These are phyloP conservation scores for Steinernema feltiae DNA, from an alignment of 1,140 invertebrate species.

Conservation along the genomic window DNA sequence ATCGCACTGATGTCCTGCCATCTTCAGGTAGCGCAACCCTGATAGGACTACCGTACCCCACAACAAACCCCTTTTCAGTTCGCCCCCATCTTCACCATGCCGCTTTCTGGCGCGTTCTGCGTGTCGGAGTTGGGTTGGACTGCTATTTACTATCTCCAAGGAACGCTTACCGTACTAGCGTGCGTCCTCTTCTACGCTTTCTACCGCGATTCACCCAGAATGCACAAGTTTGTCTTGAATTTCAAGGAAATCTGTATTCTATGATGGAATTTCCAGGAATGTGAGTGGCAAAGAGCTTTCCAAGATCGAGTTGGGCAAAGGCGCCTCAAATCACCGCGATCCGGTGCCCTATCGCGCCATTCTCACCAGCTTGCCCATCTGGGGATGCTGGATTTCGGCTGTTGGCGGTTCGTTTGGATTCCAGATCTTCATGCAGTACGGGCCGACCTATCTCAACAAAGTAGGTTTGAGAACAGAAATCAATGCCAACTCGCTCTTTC, in stretches of 20 bases:
- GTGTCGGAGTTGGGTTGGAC: conserved; percentile 33
- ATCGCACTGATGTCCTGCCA: conserved; percentile 28
- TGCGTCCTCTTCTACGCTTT: conserved; percentile 24
- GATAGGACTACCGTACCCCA: neutral
- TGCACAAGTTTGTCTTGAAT: conserved; percentile 27
- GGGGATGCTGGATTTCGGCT: conserved; percentile 29
- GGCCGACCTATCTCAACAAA: conserved; percentile 52
- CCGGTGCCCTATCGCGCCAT: conserved; percentile 40
- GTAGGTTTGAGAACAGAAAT: too few species aligned
- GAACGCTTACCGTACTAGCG: conserved; percentile 20
- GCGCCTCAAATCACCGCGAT: conserved; percentile 5
- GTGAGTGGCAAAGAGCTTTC: conserved; percentile 9
- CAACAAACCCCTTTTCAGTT: conserved; percentile 35
- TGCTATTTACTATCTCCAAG: conserved; percentile 37
- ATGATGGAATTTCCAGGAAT: neutral
- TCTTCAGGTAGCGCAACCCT: conserved; percentile 19
- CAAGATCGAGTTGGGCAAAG: conserved; percentile 17
- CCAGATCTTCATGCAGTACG: conserved; percentile 49
- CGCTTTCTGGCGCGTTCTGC: conserved; percentile 35
- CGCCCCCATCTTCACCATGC: conserved; percentile 39
- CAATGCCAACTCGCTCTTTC: neutral
- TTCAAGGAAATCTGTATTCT: neutral
- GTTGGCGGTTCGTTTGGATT: conserved; percentile 32
- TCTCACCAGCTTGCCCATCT: conserved; percentile 31
- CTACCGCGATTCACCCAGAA: conserved; percentile 3